Conservation (phyloP, 2,888 invertebrate genomes). For the Zele albiditarsus region DNA sequence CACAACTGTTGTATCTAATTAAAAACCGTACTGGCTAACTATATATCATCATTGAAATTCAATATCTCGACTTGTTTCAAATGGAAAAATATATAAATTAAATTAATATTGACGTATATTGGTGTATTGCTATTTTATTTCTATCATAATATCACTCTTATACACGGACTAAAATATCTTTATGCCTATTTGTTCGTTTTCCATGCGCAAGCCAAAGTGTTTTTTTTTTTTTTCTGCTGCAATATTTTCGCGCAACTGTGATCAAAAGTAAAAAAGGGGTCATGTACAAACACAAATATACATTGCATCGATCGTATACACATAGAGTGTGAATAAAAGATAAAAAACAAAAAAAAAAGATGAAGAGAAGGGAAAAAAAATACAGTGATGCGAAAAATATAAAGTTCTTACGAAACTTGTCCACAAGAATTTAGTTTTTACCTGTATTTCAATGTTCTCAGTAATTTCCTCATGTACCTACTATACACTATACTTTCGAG, state of each 20-base stretch:
- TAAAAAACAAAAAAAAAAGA: background rate
- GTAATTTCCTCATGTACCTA: conserved; percentile 5
- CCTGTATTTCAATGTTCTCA: conserved; percentile 6
- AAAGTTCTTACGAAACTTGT: background rate
- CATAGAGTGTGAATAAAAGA: background rate
- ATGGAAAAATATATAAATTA: too few relatives aligned
- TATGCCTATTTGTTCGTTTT: too few relatives aligned
- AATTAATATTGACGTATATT: too few relatives aligned
- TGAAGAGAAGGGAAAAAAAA: background rate
- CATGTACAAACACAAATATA: background rate
- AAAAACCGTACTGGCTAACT: too few relatives aligned
- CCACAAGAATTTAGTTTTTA: conserved; percentile 1
- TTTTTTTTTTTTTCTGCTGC: too few relatives aligned
- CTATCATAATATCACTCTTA: too few relatives aligned
- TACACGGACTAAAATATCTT: too few relatives aligned
- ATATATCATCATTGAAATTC: too few relatives aligned
- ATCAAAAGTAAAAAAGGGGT: background rate
- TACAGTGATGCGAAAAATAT: background rate
- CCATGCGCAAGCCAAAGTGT: too few relatives aligned
- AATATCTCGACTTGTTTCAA: too few relatives aligned
- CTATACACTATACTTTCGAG: background rate
- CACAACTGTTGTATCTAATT: background rate
- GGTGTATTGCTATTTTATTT: too few relatives aligned
- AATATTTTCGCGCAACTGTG: too few relatives aligned
- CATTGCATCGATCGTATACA: background rate